Conservation (phyloP, 2,888 invertebrate species). For the Leptopilina drosophilae region DNA sequence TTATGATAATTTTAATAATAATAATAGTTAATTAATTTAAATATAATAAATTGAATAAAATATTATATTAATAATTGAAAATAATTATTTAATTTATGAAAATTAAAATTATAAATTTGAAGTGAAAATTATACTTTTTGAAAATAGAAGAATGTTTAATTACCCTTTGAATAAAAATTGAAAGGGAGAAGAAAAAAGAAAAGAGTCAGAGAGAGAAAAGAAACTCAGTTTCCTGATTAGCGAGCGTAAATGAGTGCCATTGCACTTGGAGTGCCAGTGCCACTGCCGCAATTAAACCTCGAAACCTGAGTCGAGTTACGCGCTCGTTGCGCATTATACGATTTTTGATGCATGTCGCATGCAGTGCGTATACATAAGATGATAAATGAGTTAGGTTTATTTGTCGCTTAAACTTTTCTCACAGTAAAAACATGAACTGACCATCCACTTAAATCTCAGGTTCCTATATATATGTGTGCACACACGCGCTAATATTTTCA, state of each 20-base stretch:
- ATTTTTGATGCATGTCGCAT: conserved; percentile 57
- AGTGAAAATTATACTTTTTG: too few relatives aligned
- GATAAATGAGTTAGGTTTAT: conserved; percentile 58
- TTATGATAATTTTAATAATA: too few relatives aligned
- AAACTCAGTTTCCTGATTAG: conserved; percentile 20
- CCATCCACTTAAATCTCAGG: conserved; percentile 18
- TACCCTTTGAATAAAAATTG: not conserved
- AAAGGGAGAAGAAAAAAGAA: not conserved
- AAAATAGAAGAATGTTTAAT: too few relatives aligned
- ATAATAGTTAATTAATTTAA: too few relatives aligned
- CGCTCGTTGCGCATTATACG: conserved; percentile 57
- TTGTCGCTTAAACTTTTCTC: conserved; percentile 43
- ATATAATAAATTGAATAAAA: too few relatives aligned
- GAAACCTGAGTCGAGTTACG: conserved; percentile 63
- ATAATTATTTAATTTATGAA: too few relatives aligned
- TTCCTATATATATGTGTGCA: not conserved
- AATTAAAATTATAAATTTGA: too few relatives aligned
- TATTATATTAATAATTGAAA: too few relatives aligned
- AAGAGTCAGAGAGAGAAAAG: conserved; percentile 2
- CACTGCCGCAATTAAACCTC: conserved; percentile 66
- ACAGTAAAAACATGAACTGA: conserved; percentile 29
- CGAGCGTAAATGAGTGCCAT: conserved; percentile 6
- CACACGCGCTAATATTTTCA: too few relatives aligned
- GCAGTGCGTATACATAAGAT: conserved; percentile 47
- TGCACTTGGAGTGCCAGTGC: conserved; percentile 25